These are phyloP conservation scores for Hydroisotoma schaefferi DNA, from an alignment of 2,888 invertebrate species.

Conservation along the genomic window DNA sequence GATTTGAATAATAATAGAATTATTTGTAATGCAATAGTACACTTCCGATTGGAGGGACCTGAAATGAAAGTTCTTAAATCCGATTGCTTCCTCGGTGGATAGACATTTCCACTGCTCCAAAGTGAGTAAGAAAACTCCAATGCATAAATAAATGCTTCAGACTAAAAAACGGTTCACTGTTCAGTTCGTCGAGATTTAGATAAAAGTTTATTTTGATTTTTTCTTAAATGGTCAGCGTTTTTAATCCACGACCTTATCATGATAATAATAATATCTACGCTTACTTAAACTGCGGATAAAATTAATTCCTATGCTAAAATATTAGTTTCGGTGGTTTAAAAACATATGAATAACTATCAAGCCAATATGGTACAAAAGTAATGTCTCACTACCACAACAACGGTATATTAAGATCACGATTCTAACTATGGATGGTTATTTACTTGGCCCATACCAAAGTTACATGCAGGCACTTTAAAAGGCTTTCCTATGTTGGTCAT, in stretches of 20 bases:
- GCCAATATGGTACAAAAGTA: conserved; percentile 15
- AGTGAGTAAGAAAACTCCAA: too few species aligned
- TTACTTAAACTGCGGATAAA: conserved; percentile 1
- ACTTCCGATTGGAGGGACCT: too few species aligned
- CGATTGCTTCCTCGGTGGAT: too few species aligned
- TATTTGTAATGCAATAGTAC: too few species aligned
- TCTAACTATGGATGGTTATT: conserved; percentile 3
- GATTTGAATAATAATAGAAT: too few species aligned
- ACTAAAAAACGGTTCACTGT: too few species aligned
- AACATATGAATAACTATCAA: conserved; percentile 9
- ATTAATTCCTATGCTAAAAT: conserved; percentile 10
- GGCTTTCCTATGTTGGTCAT: not conserved
- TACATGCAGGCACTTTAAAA: conserved; percentile 9
- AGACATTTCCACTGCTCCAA: too few species aligned
- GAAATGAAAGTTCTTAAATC: too few species aligned
- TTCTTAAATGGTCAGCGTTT: not conserved
- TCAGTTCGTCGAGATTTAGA: too few species aligned
- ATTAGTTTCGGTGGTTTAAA: conserved; percentile 16
- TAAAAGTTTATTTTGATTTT: not conserved
- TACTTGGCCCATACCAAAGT: conserved; percentile 5
- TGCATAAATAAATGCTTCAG: too few species aligned
- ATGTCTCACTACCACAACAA: not conserved
- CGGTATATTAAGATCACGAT: conserved; percentile 9
- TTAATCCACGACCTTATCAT: conserved; percentile 5
- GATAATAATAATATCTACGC: conserved; percentile 1